Base-by-base conservation (phyloP, 2,888 invertebrate genomes). In the Shargacucullia verbasci region DNA sequence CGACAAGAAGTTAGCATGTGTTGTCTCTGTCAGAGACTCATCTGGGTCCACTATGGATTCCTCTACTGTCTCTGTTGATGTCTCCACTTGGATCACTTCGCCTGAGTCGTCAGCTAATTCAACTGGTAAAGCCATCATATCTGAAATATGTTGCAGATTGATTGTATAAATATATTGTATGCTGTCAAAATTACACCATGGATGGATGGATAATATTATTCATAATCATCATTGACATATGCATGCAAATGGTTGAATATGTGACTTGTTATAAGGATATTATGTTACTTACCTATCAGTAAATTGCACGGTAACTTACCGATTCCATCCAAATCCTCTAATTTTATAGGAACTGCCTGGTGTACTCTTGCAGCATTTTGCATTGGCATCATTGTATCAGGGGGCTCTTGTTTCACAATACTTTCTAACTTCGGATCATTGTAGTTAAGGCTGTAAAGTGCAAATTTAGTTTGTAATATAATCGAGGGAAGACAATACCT, bases 1-100 rank as follows among this genome's bases (percentile, higher is more conserved):
- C 0, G 98, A 97, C 86, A 99, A 96, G 94, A 98, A 99, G 85
- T 97, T 97, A 0, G 96, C 95, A 73, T 97, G 97, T 0, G 97
- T 97, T 45, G 97, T 97, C 86, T 97, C 97, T 86, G 97, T 97
- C 34, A 97, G 86, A 46, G 91, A 85, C 62, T 91, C 86, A 54
- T 90, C 92, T 0, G 85, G 80, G 38, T 87, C 88, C 5, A 84
- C 72, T 10, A 79, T 39, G 0, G 56, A 40, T 4, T 75, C 66
- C 33, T 83, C 82, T 0, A 76, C 79, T 12, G 53, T 56, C 7
- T 80, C 86, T 1, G 82, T 78, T 0, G 86, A 81, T 7, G 87
- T 80, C 7, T 88, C 87, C 46, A 82, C 89, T 46, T 85, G 81
- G 0, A 89, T 71, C 10, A 91, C 89, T 39, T 89, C 91, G 73